Conservation (phyloP, 2,113 vertebrate genomes). For the Rhizomys pruinosus region DNA sequence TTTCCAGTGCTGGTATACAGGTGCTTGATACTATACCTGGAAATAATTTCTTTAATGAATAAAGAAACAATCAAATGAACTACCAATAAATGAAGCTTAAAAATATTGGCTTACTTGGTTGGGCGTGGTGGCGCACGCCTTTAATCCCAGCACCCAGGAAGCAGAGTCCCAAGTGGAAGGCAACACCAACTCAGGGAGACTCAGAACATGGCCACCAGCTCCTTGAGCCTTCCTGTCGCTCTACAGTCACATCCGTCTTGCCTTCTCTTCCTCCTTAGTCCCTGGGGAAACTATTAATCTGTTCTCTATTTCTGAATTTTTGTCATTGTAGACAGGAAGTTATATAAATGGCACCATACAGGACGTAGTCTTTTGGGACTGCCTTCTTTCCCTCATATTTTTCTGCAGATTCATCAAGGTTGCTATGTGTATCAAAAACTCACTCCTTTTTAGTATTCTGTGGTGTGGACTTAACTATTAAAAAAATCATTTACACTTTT, state of each 20-base stretch:
- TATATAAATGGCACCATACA: neutral
- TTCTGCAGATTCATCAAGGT: neutral
- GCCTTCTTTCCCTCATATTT: neutral
- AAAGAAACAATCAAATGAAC: slow-evolving; percentile 39
- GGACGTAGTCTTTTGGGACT: neutral
- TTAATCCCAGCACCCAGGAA: no score
- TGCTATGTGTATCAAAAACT: neutral
- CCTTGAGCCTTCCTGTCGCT: neutral
- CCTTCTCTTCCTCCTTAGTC: neutral
- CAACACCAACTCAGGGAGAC: neutral
- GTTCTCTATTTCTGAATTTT: neutral
- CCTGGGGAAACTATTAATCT: neutral
- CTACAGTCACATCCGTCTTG: no score
- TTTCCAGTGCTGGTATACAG: neutral
- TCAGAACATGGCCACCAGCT: neutral
- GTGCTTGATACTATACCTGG: neutral
- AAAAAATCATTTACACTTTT: neutral
- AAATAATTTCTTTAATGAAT: slow-evolving; percentile 47
- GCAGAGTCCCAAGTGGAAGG: neutral
- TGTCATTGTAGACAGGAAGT: slow-evolving; percentile 39
- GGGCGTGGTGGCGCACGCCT: no score
- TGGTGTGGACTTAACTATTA: neutral
- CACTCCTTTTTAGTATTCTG: neutral
- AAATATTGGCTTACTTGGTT: no score
- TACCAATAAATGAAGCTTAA: neutral